Conservation (phyloP, 1,140 invertebrate species). For the Anoplophora glabripennis region DNA sequence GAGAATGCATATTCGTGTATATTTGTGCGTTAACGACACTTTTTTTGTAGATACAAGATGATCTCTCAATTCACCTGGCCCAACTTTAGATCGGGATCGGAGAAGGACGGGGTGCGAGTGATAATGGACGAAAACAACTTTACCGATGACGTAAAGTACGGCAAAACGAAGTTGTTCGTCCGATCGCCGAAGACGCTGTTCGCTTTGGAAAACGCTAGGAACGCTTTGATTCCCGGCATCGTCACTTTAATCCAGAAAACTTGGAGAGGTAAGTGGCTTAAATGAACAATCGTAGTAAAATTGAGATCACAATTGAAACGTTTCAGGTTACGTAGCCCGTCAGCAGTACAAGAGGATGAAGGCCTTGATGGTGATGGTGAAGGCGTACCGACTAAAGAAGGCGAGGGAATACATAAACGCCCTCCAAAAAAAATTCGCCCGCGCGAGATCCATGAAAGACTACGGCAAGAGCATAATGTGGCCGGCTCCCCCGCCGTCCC, state of each 20-base stretch:
- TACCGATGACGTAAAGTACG: constrained; percentile 84
- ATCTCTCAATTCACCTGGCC: constrained; percentile 93
- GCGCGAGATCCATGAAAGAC: constrained; percentile 61
- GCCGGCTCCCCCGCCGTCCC: constrained; percentile 72
- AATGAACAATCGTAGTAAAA: no score
- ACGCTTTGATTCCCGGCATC: constrained; percentile 82
- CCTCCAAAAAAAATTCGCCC: constrained; percentile 61
- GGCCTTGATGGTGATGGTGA: constrained; percentile 78
- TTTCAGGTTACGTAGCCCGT: constrained; percentile 62
- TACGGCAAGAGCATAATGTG: constrained; percentile 78
- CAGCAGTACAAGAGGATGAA: constrained; percentile 79
- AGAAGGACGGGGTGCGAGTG: constrained; percentile 78
- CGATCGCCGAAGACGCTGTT: constrained; percentile 87
- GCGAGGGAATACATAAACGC: constrained; percentile 73
- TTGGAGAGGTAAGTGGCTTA: constrained; percentile 86
- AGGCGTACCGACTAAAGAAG: constrained; percentile 84
- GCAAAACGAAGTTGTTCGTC: constrained; percentile 94
- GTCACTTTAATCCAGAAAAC: constrained; percentile 92
- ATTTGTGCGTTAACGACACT: neutral
- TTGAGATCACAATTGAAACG: no score
- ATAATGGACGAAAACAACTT: constrained; percentile 80
- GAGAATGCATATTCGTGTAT: neutral
- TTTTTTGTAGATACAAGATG: constrained; percentile 86
- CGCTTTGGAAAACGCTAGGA: constrained; percentile 77
- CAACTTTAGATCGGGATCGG: constrained; percentile 74